Evolutionary conservation across 1,140 invertebrate genomes (phyloP), one percentile per base, ranked within the genome.

Genomic region (Gryllus bimaculatus): DNA sequence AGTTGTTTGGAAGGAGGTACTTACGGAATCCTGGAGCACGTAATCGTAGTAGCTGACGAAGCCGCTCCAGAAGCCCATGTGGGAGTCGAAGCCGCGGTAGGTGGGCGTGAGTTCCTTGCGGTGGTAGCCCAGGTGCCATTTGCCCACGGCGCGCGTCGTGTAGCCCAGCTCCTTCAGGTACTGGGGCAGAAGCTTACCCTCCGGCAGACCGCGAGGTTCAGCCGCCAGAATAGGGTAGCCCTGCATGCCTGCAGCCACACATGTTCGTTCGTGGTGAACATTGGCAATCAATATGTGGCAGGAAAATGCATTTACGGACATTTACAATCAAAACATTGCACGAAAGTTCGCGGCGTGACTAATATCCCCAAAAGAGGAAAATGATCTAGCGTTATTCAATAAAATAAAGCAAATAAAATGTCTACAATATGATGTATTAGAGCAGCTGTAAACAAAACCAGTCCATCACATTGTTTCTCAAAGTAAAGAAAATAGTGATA

Each of bases 181-280:
- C 80, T 89, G 81, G 8, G 89, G 88, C 48, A 90, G 82, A 8
- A 91, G 84, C 75, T 86, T 87, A n/a, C 87, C 84, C 8, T 89
- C 79, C 0, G 91, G 90, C 48, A 94, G 83, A 48, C 88, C 89
- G 66, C 88, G 86, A 7, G 88, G 85, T 80, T 90, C 87, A 0
- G 87, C 86, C 26, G 87, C 86, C 74, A 81, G 82, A 49, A 93
- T 84, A 0, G 91, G 91, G 76, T 84, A 85, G 48, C 91, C 90
- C 83, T 92, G 91, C 84, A 91, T 87, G 66, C 92, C 92, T 90
- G 7, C 7, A 10, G 54, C 10, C 2, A 66, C 7, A 18, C 10
- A 18, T 13, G 1, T 66, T 18, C 3, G 18, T 10, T 13, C 10
- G 7, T 66, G 10, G 54, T 13, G 54, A 7, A 66, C 18, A 18